Evolutionary conservation across 2,797 vertebrate genomes (phyloP).

Genomic region (Urophycis tenuis): DNA sequence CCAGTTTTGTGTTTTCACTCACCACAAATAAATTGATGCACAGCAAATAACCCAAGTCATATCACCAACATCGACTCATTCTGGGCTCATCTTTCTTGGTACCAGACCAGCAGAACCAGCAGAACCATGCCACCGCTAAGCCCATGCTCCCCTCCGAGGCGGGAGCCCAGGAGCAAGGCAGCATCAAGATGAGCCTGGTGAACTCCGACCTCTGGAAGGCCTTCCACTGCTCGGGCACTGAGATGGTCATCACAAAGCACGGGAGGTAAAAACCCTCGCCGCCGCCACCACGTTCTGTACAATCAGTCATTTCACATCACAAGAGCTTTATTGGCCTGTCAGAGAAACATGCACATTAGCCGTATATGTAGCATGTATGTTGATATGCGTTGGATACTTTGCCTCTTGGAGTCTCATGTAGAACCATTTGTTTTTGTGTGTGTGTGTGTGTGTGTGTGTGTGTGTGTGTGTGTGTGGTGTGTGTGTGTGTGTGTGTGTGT

Average conservation of each 20-base stretch:
- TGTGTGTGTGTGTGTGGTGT: not conserved
- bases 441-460: not conserved
- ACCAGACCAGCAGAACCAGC: slow-evolving; percentile 21
- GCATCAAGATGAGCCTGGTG: slow-evolving; percentile 64
- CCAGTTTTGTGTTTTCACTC: not conserved
- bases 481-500: not conserved
- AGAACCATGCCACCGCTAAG: slow-evolving; percentile 44
- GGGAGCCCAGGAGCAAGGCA: slow-evolving; percentile 53
- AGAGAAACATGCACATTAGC: not conserved
- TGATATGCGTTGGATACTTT: not conserved
- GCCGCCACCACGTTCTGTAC: not conserved
- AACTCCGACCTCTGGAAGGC: slow-evolving; percentile 75
- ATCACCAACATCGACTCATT: not conserved
- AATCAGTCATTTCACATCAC: not conserved
- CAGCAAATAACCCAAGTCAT: no score
- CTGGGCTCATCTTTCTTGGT: not conserved
- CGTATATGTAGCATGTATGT: not conserved
- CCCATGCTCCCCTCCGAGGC: slow-evolving; percentile 20
- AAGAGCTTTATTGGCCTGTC: not conserved
- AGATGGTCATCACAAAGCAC: slow-evolving; percentile 81
- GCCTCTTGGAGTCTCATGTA: not conserved
- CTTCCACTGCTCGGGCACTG: slow-evolving; percentile 71
- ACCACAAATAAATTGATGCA: not conserved
- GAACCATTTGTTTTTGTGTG: not conserved
- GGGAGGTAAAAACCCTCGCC: slow-evolving; percentile 62